phyloP scores from a whole-genome alignment of 1,140 invertebrate genomes.

The Leucophenga varia region DNA sequence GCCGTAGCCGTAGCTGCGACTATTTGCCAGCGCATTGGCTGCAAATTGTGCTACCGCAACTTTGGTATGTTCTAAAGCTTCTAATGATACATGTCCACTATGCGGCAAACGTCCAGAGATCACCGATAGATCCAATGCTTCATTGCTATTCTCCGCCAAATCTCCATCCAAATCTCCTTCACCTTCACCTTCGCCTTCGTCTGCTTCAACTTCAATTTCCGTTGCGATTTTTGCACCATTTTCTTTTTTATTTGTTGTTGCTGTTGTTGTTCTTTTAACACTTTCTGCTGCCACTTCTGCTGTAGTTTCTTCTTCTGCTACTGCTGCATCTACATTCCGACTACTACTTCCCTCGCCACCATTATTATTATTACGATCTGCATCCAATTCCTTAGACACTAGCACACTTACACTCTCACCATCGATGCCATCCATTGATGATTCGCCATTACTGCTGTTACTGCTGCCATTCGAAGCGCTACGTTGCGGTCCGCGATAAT shows the following conservation, averaged over 20 bases:
- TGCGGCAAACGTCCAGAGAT: constrained; percentile 35
- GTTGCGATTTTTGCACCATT: not conserved
- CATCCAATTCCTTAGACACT: constrained; percentile 36
- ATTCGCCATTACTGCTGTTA: constrained; percentile 8
- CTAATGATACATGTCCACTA: constrained; percentile 65
- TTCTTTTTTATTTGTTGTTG: not conserved
- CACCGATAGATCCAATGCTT: constrained; percentile 48
- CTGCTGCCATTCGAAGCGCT: constrained; percentile 27
- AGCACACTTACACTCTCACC: constrained; percentile 9
- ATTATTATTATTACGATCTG: constrained; percentile 47
- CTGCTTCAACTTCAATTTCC: not conserved
- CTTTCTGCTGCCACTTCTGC: not conserved
- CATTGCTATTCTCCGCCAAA: constrained; percentile 29
- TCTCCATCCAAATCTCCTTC: constrained; percentile 7
- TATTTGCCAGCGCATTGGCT: constrained; percentile 76
- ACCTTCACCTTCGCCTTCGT: constrained; percentile 4
- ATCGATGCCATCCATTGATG: constrained; percentile 3
- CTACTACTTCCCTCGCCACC: constrained; percentile 14
- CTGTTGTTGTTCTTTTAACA: not conserved
- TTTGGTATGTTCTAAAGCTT: constrained; percentile 82
- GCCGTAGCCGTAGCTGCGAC: constrained; percentile 67
- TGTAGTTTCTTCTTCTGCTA: not conserved
- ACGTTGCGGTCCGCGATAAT: constrained; percentile 42
- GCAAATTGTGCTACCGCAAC: constrained; percentile 89
- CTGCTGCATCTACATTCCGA: not conserved